Conservation (phyloP, 2,797 vertebrate species). For the Hipposideros larvatus region DNA sequence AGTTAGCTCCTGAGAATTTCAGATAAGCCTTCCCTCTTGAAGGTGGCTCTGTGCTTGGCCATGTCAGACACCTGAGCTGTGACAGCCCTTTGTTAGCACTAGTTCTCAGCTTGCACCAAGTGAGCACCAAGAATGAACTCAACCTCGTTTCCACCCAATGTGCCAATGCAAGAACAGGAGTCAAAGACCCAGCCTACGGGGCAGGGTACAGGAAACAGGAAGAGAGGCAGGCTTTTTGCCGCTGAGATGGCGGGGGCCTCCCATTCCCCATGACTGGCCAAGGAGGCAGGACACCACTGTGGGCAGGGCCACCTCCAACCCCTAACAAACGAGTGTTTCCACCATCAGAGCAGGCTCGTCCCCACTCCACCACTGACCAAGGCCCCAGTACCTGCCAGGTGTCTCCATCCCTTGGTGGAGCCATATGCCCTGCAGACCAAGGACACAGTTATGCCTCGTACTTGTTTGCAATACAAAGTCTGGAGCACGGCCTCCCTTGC, state of each 20-base stretch:
- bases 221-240: not conserved
- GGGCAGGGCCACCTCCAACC: not conserved
- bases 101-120: not conserved
- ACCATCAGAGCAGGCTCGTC: not conserved
- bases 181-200: not conserved
- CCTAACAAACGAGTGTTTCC: not conserved
- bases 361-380: not conserved
- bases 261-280: not conserved
- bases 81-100: not conserved
- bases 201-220: not conserved
- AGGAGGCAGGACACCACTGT: not conserved
- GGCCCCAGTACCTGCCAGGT: not conserved
- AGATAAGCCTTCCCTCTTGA: not conserved
- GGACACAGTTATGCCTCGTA: fast-evolving
- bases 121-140: not conserved
- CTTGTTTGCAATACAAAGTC: not conserved
- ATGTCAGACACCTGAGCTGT: too few species aligned
- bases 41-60: not conserved
- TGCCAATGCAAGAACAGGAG: not conserved
- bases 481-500: not conserved
- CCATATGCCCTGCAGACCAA: not conserved
- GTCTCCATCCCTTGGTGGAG: not conserved
- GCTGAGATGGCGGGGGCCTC: not conserved
- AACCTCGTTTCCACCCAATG: not conserved
- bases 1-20: not conserved